phyloP scores from a whole-genome alignment of 2,797 vertebrate genomes.

The Danio kyathit region DNA sequence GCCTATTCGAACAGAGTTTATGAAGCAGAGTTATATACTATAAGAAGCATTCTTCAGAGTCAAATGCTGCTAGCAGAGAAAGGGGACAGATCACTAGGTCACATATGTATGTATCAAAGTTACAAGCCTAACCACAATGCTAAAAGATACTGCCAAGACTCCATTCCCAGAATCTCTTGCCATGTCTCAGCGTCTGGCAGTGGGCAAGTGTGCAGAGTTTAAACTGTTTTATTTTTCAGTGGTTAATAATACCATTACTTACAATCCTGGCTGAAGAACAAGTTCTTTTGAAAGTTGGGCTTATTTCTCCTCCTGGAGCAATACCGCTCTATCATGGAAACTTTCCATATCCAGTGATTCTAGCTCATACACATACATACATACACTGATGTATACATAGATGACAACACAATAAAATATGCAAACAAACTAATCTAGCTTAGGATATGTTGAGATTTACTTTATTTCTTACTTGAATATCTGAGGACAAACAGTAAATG shows the following conservation, averaged over 20 bases:
- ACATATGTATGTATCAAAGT: constrained; percentile 63
- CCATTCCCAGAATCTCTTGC: constrained; percentile 67
- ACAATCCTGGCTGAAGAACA: constrained; percentile 62
- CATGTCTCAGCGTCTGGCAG: constrained; percentile 68
- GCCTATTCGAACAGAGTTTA: not conserved
- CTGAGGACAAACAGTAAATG: constrained; percentile 28
- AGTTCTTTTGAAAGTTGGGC: constrained; percentile 64
- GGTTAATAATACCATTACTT: constrained; percentile 68
- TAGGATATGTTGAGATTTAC: constrained; percentile 58
- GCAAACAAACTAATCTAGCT: not conserved
- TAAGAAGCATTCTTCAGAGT: not conserved
- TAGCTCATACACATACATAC: constrained; percentile 45
- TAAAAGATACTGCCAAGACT: constrained; percentile 65
- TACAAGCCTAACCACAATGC: constrained; percentile 62
- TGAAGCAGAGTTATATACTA: not conserved
- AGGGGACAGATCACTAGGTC: constrained; percentile 56
- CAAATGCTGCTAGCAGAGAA: constrained; percentile 43
- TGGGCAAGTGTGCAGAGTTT: constrained; percentile 62
- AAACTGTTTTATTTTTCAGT: constrained; percentile 68
- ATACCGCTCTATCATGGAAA: constrained; percentile 64
- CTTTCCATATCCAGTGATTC: constrained; percentile 65
- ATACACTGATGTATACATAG: not conserved
- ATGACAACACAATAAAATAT: not conserved
- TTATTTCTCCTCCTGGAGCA: constrained; percentile 63
- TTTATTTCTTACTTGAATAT: constrained; percentile 45